Conservation (phyloP, 2,113 vertebrate genomes). For the Phrynocephalus versicolor region DNA sequence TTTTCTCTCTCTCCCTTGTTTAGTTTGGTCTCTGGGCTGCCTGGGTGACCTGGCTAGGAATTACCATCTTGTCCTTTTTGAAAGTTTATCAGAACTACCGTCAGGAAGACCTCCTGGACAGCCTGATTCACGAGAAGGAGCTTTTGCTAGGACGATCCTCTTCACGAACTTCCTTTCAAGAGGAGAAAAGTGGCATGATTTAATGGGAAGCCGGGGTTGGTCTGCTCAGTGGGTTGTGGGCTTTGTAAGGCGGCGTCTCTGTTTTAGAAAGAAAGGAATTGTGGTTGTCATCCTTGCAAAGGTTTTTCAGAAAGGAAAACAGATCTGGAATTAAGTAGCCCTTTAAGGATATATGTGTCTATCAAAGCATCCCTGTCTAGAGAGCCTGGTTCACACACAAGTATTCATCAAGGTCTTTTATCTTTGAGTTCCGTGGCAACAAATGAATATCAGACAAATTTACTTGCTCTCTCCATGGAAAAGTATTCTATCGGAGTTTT, state of each 20-base stretch:
- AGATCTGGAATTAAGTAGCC: slow-evolving; percentile 21
- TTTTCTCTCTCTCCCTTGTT: slow-evolving; percentile 32
- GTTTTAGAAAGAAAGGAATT: slow-evolving; percentile 27
- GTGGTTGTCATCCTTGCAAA: not conserved
- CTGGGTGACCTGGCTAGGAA: slow-evolving; percentile 94
- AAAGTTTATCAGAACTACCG: slow-evolving; percentile 95
- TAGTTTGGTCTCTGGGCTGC: slow-evolving; percentile 96
- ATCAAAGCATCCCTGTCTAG: slow-evolving; percentile 3
- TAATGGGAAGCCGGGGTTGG: slow-evolving; percentile 64
- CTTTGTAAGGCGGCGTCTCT: slow-evolving; percentile 34
- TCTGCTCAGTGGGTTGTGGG: slow-evolving; percentile 43
- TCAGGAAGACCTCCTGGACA: slow-evolving; percentile 93
- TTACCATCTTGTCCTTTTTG: slow-evolving; percentile 91
- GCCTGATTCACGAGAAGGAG: slow-evolving; percentile 94
- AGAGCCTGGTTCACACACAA: not conserved
- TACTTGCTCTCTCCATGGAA: not conserved
- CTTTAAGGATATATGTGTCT: slow-evolving; percentile 18
- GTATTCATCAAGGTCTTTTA: not conserved
- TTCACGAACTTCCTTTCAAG: slow-evolving; percentile 75
- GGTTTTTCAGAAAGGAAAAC: slow-evolving; percentile 19
- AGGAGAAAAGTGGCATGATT: slow-evolving; percentile 88
- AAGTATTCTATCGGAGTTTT: not conserved
- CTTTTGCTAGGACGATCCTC: slow-evolving; percentile 86
- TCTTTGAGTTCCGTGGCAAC: not conserved
- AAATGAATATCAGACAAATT: not conserved